phyloP scores from a whole-genome alignment of 1,140 invertebrate genomes.

The Marisa cornuarietis region DNA sequence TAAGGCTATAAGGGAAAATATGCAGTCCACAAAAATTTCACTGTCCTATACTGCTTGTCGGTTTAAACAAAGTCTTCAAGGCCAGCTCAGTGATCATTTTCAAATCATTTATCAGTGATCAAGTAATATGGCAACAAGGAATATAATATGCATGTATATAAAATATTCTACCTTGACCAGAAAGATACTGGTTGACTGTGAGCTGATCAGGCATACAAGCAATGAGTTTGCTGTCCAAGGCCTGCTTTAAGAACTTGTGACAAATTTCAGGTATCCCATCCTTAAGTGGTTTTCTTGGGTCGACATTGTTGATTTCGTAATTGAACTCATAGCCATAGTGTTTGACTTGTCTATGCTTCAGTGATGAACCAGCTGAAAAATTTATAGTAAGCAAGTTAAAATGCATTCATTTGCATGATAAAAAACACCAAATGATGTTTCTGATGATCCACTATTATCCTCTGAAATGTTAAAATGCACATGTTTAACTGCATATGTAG shows the following conservation, averaged over 20 bases:
- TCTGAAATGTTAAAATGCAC: neutral
- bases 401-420: neutral
- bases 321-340: slow-evolving; percentile 95
- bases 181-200: slow-evolving; percentile 90
- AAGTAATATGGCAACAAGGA: neutral
- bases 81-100: too few relatives aligned
- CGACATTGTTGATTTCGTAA: slow-evolving; percentile 89
- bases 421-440: too few relatives aligned
- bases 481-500: neutral
- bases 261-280: slow-evolving; percentile 77
- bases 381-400: neutral
- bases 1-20: too few relatives aligned
- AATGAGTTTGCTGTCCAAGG: slow-evolving; percentile 69
- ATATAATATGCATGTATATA: too few relatives aligned
- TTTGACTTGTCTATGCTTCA: slow-evolving; percentile 86
- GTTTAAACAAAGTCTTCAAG: neutral
- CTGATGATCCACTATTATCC: neutral
- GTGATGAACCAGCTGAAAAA: slow-evolving; percentile 11
- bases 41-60: neutral
- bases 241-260: slow-evolving; percentile 73
- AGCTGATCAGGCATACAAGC: slow-evolving; percentile 82
- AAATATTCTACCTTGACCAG: slow-evolving; percentile 82
- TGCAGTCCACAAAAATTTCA: neutral
- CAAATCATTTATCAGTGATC: neutral
- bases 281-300: slow-evolving; percentile 76